phyloP scores from a whole-genome alignment of 2,113 vertebrate species.

The Rallus limicola region DNA sequence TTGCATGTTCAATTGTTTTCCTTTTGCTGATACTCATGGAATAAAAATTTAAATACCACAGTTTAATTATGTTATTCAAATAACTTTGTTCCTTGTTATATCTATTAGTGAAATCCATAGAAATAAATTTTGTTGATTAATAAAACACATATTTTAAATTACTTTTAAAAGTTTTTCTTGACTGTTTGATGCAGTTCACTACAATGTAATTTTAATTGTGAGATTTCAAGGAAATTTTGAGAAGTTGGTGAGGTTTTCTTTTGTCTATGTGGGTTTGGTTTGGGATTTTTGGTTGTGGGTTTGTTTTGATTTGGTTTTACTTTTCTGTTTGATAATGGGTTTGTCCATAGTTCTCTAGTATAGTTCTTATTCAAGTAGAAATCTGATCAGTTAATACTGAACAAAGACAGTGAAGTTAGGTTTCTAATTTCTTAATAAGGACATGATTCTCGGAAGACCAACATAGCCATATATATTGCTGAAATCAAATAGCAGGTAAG shows the following conservation, averaged over 20 bases:
- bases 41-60: neutral
- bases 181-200: neutral
- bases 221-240: neutral
- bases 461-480: neutral
- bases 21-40: neutral
- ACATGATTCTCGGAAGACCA: neutral
- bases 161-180: neutral
- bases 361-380: neutral
- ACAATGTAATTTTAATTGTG: neutral
- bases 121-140: neutral
- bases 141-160: neutral
- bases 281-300: too few relatives aligned
- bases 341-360: neutral
- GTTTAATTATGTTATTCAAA: neutral
- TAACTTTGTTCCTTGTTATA: neutral
- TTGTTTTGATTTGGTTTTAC: neutral
- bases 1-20: neutral
- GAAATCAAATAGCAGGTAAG: neutral
- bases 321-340: neutral
- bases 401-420: neutral
- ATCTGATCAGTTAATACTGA: neutral
- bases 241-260: fast-evolving
- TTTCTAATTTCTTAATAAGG: neutral
- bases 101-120: neutral
- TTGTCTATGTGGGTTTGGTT: neutral